Base-by-base conservation (phyloP, 2,888 invertebrate species). In the Scaptomyza polygonia region DNA sequence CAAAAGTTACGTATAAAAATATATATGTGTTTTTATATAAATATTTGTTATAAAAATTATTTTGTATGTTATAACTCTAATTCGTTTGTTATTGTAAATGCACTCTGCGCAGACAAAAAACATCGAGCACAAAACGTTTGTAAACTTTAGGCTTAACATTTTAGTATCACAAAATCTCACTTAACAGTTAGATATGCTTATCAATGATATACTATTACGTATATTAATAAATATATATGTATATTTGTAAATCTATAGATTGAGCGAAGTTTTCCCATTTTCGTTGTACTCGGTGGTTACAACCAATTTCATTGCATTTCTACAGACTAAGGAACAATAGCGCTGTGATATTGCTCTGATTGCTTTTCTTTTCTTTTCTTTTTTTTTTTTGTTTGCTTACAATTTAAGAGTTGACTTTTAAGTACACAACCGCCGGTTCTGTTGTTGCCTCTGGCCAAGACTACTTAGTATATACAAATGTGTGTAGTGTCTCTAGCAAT, bases 381-480 rank as follows among this genome's bases (percentile, higher is more conserved):
- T 21, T 21, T 21, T 21, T 21, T 21, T 21, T 52, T n/a, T 16
- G 44, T 57, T 63, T 44, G 5, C 74, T 59, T 85, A 63, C 29
- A 27, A 32, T 32, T 79, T 74, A 77, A 67, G 74, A 72, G 80
- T 67, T 70, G 64, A 72, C 68, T 79, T 72, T 87, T 87, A 86
- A 90, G 88, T 89, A 90, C 86, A 90, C 90, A 90, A 90, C 90
- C 89, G 88, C 86, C 53, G 79, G 76, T 77, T 81, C 66, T 70
- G 67, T 72, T 67, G 54, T 67, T 74, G 81, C 79, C 75, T 81
- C 77, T 77, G 80, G 80, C 77, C 63, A 80, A 64, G 52, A 45
- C 43, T 43, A 25, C 21, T 12, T 57, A 66, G 56, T 21, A 21
- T 21, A 21, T 21, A 21, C 67, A 66, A 49, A 39, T 16, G 16